phyloP scores from a whole-genome alignment of 2,888 invertebrate species.

The Ophion ellenae region DNA sequence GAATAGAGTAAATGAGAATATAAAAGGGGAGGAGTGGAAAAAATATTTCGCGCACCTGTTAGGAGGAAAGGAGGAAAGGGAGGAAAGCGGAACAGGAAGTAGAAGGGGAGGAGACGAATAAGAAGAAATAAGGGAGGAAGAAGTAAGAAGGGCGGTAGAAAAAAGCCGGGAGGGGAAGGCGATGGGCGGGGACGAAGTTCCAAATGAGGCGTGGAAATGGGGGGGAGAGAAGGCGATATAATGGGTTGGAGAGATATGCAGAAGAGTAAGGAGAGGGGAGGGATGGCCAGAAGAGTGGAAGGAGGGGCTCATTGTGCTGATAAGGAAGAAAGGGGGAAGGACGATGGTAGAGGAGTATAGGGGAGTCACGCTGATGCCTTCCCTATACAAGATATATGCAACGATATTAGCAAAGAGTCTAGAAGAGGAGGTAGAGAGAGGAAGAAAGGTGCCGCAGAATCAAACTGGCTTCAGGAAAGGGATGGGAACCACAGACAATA shows the following conservation, averaged over 20 bases:
- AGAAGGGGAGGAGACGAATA: not conserved
- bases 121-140: conserved; percentile 5
- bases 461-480: too few relatives aligned
- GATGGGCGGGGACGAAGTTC: conserved; percentile 4
- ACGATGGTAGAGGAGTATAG: conserved; percentile 44
- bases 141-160: not conserved
- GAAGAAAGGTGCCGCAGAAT: too few relatives aligned
- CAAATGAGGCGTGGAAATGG: conserved; percentile 35
- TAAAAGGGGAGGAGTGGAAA: too few relatives aligned
- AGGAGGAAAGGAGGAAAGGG: not conserved
- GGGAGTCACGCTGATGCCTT: conserved; percentile 45
- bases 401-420: not conserved
- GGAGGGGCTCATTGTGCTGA: conserved; percentile 19
- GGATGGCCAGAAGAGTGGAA: conserved; percentile 43
- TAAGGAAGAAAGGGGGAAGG: not conserved
- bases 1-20: too few relatives aligned
- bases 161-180: conserved; percentile 21
- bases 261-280: conserved; percentile 6
- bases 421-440: not conserved
- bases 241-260: not conserved
- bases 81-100: too few relatives aligned
- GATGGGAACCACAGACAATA: too few relatives aligned
- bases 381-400: conserved; percentile 42
- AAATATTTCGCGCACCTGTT: too few relatives aligned
- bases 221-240: not conserved